phyloP scores from a whole-genome alignment of 1,140 invertebrate genomes.

The Trichogramma pretiosum region DNA sequence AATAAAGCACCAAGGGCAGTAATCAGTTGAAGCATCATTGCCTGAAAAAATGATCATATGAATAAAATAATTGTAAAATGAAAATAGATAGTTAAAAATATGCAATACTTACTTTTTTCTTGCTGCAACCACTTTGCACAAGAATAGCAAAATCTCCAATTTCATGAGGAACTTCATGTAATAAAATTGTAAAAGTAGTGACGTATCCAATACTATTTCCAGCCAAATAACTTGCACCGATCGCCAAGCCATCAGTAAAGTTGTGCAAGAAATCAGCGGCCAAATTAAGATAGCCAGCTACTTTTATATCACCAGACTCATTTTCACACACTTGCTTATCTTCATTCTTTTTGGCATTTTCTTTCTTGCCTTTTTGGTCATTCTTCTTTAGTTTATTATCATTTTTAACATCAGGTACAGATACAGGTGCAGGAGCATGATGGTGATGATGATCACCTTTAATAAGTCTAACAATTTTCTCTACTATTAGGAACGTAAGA shows the following conservation, averaged over 20 bases:
- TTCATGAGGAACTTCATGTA: constrained; percentile 97
- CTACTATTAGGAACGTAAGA: constrained; percentile 80
- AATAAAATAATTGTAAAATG: neutral
- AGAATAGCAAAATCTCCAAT: constrained; percentile 98
- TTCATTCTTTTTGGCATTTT: no score
- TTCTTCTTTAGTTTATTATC: constrained; percentile 24
- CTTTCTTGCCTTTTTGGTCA: constrained; percentile 15
- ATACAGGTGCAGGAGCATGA: constrained; percentile 28
- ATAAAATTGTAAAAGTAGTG: constrained; percentile 86
- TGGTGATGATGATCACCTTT: constrained; percentile 71
- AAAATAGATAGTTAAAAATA: neutral
- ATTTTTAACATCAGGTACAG: constrained; percentile 40
- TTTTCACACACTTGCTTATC: constrained; percentile 17
- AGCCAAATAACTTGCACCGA: constrained; percentile 92
- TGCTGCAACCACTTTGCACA: constrained; percentile 84
- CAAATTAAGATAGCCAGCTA: constrained; percentile 87
- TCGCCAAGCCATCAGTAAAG: constrained; percentile 93
- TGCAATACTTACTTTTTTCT: constrained; percentile 59
- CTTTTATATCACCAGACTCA: constrained; percentile 57
- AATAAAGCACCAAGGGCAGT: constrained; percentile 92
- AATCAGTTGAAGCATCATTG: constrained; percentile 81
- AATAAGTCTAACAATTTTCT: constrained; percentile 84
- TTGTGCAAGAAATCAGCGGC: constrained; percentile 94
- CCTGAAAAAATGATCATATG: constrained; percentile 57
- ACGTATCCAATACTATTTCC: constrained; percentile 73